Evolutionary conservation across 2,113 vertebrate species (phyloP), one percentile per base, ranked within the genome.

Genomic region (Pterocles orientalis): DNA sequence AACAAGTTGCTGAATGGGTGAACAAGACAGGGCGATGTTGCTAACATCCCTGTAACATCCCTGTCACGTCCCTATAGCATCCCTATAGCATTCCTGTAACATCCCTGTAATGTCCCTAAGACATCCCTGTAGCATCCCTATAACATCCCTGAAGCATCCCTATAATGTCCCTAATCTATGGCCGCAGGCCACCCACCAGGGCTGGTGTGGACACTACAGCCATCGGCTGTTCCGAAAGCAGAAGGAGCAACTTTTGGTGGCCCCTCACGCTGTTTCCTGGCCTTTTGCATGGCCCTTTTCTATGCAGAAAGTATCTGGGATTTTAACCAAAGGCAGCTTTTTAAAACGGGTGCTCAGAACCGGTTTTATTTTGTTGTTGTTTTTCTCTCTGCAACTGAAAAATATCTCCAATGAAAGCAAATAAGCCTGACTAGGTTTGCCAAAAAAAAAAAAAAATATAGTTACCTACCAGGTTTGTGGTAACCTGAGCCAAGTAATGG

Each of bases 311-410:
- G 3, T 14, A 10, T 48, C 72, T 12, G 47, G 36, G 28, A 13
- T 58, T 78, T 62, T n/a, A 33, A 54, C 24, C 41, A 70, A 62
- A 78, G 0, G 2, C 3, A 1, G 3, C 41, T 60, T 77, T 76
- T 54, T 9, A 33, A 82, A 84, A 21, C 0, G 1, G 0, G 0
- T 29, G 21, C 66, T 87, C 23, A 85, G 28, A 29, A 56, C 3
- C 4, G 7, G 2, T 19, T 8, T 26, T 57, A 14, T 69, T 20
- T 39, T 53, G 7, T 39, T 62, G 51, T 33, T 25, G 31, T 15
- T 82, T 80, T 94, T 62, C 45, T 90, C 62, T 57, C 28, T 60
- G 17, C 18, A 72, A 60, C 78, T 66, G 64, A 48, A 70, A 94
- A 93, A 65, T 20, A 41, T 3, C 53, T 76, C 58, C 53, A 71